These are phyloP conservation scores for Macrosoma leucophasiata DNA, from an alignment of 2,888 invertebrate species.

Conservation along the genomic window DNA sequence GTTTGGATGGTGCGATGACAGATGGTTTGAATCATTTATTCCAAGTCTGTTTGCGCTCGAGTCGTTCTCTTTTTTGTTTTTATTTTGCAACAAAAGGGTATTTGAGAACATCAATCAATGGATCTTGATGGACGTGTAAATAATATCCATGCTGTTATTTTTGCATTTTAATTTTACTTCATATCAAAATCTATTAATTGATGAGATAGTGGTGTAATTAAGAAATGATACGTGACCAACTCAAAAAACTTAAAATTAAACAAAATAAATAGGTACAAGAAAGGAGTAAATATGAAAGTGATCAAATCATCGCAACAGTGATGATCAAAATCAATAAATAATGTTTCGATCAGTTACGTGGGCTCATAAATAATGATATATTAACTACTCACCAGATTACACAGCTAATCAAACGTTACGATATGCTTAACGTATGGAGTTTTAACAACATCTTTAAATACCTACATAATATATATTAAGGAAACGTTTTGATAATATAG, in stretches of 20 bases:
- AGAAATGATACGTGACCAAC: too few relatives aligned
- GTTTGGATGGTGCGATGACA: slow-evolving; percentile 25
- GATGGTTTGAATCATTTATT: slow-evolving; percentile 31
- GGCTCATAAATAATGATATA: slow-evolving; percentile 30
- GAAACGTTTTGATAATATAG: slow-evolving; percentile 1
- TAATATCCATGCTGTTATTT: too few relatives aligned
- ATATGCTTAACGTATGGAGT: slow-evolving; percentile 27
- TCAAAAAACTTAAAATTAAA: too few relatives aligned
- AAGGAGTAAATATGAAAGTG: too few relatives aligned
- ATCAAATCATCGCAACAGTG: too few relatives aligned
- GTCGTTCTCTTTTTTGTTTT: slow-evolving; percentile 18
- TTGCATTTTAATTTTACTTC: too few relatives aligned
- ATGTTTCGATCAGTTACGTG: slow-evolving; percentile 27
- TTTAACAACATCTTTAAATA: slow-evolving; percentile 12
- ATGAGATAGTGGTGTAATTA: too few relatives aligned
- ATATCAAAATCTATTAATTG: too few relatives aligned
- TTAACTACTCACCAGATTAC: slow-evolving; percentile 27
- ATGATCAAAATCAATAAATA: too few relatives aligned
- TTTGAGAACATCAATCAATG: slow-evolving; percentile 6
- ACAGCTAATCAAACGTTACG: slow-evolving; percentile 32
- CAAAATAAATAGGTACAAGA: too few relatives aligned
- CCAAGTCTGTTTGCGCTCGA: slow-evolving; percentile 21
- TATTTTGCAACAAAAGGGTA: slow-evolving; percentile 6
- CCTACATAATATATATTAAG: slow-evolving; percentile 1
- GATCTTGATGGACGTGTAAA: too few relatives aligned